Base-by-base conservation (phyloP, 2,797 vertebrate species). In the Phrynocephalus guinanensis region DNA sequence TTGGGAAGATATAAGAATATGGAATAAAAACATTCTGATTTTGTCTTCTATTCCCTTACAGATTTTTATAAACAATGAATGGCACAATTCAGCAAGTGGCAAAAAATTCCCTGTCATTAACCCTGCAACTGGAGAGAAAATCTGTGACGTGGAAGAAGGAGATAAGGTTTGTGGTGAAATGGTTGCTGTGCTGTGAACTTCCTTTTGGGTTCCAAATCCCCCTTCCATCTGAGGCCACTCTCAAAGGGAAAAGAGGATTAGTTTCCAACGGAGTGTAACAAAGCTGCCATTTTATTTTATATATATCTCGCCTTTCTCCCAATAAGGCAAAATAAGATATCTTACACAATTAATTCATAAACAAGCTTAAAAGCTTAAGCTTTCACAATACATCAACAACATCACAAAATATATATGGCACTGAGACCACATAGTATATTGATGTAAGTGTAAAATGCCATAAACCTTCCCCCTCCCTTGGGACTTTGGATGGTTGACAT, bases 21-120 rank as follows among this genome's bases (percentile, higher is more conserved):
- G 44, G 6, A 0, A 2, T 73, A 81, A 79, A 72, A 4, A 20
- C 33, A 24, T 84, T 60, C 2, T 4, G 52, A 9, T 56, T 79
- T 6, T 0, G 82, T 38, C 0, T 79, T 79, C 1, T 26, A 16
- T 88, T 86, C n/a, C n/a, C 22, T 82, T 90, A 3, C 93, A 98
- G 98, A 96, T 98, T 94, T 98, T 98, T 92, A 98, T 98, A 93
- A 97, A 97, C 92, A 98, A 98, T 38, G 97, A 98, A 84, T 98
- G 98, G 98, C 97, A 97, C 38, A 85, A 97, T 79, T 97, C 98
- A 0, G 79, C 95, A 88, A 97, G 97, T 81, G 97, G 97, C 66
- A 97, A 97, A 93, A 98, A 97, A 94, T 97, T 98, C 87, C 94
- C 95, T 9, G 97, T 98, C 80, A 90, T 96, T 88, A 98, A 98